Evolutionary conservation across 1,140 invertebrate genomes (phyloP), one percentile per base, ranked within the genome.

Genomic region (Drosophila prosaltans): DNA sequence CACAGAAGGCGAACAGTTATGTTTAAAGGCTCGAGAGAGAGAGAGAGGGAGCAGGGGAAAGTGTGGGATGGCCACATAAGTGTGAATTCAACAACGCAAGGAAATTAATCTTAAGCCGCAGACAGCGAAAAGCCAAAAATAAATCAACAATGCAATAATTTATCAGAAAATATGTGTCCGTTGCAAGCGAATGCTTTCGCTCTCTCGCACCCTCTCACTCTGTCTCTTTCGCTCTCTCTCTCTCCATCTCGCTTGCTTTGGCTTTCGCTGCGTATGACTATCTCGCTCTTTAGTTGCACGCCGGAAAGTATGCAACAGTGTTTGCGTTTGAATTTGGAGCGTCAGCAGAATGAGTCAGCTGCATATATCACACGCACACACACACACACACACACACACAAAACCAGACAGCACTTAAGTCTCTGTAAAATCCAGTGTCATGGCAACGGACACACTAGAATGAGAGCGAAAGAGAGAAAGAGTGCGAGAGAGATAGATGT

Each of bases 71-170:
- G 67, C 60, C 74, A 59, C 74, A 85, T 65, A 88, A 88, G 83
- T 88, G 83, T 80, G 84, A 89, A 89, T 88, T 83, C 84, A 88
- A 88, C 80, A 88, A 83, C 84, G 80, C 84, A 88, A 88, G 84
- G 84, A 89, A 89, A 89, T 89, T 89, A 89, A 89, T 89, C 84
- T 89, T 89, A 89, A 89, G 84, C 84, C 84, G 84, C 84, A 89
- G 84, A 89, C 84, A 89, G 84, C 84, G 84, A 89, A 89, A 89
- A 89, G 84, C 84, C 84, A 89, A 89, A 89, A 89, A 89, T 89
- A 89, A 89, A 89, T 89, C 84, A 89, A 89, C 84, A 89, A 89
- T 89, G 84, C 84, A 89, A 89, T 89, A 89, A 89, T 89, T 89
- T 89, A 89, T 89, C 84, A 89, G 84, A 89, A 86, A 89, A 89